Evolutionary conservation across 2,113 vertebrate species (phyloP), one percentile per base, ranked within the genome.

Genomic region (Prolemur simus): DNA sequence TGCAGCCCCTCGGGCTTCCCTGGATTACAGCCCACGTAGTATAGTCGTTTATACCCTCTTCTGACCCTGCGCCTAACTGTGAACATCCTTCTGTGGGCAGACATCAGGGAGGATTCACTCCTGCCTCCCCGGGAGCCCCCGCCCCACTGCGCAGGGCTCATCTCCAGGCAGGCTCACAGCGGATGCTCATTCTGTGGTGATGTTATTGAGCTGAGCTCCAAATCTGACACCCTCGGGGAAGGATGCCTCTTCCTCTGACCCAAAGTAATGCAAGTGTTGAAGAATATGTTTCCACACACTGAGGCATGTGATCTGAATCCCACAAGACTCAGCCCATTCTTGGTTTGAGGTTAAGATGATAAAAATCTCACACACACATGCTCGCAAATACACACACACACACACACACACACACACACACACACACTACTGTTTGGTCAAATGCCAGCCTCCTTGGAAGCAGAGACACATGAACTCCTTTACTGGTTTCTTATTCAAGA

Each of bases 401-500:
- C 34, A 8, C 34, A 68, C 34, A 42, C 47, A 54, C 27, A 39
- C 66, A 71, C 86, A 63, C n/a, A 54, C 49, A 25, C 25, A 42
- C 56, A 80, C 78, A 74, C 34, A 8, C 37, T 66, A 42, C 42
- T 73, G 8, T 63, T 91, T 87, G 89, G 54, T 87, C 66, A 66
- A 88, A 92, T 32, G 66, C 60, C 49, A 87, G 34, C 45, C 39
- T 90, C 63, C 32, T 21, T 34, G 81, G 60, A 47, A 88, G 45
- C 69, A 91, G n/a, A 81, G 42, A 76, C 18, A 18, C 49, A n/a
- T 85, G 63, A 69, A 77, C 29, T 71, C 68, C 89, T 91, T 91
- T 60, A 85, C 18, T 42, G 37, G 27, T 37, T 94, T 94, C 45
- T 74, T 52, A 90, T n/a, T 92, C 93, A 87, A 88, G 29, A 84